Conservation (phyloP, 2,113 vertebrate genomes). For the Aspiorhynchus laticeps region DNA sequence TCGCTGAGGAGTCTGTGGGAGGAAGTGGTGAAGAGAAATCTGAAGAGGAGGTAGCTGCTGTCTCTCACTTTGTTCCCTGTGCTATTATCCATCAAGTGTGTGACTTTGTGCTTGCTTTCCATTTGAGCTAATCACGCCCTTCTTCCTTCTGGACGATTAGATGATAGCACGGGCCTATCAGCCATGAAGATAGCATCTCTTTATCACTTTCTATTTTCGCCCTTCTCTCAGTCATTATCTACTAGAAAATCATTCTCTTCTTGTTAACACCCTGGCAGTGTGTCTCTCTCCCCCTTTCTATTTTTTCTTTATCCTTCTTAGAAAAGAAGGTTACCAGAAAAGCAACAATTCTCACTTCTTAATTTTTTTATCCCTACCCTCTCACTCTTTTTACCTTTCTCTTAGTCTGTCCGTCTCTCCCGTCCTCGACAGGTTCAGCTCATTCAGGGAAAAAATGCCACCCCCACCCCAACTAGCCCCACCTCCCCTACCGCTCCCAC, state of each 20-base stretch:
- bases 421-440: constrained; percentile 84
- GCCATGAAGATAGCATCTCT: not conserved
- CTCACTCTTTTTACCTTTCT: constrained; percentile 56
- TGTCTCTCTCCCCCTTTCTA: constrained; percentile 51
- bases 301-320: constrained; percentile 16
- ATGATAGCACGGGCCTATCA: constrained; percentile 5
- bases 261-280: not conserved
- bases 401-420: constrained; percentile 72
- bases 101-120: constrained; percentile 4
- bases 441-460: constrained; percentile 85
- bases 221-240: not conserved
- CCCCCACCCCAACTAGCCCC: constrained; percentile 82
- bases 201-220: not conserved
- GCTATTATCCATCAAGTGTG: not conserved
- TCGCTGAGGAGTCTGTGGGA: constrained; percentile 80
- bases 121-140: constrained; percentile 20
- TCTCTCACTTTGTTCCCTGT: not conserved
- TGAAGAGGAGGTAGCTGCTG: constrained; percentile 86
- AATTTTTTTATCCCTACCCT: not conserved
- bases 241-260: not conserved
- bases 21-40: constrained; percentile 82
- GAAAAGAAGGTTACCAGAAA: constrained; percentile 1
- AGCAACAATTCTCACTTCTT: not conserved
- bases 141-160: not conserved
- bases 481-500: constrained; percentile 79